Percentiles rank a stretch among this genome's conserved stretches.
Conservation (phyloP, 2,797 vertebrate genomes). For the Aeoliscus strigatus region DNA sequence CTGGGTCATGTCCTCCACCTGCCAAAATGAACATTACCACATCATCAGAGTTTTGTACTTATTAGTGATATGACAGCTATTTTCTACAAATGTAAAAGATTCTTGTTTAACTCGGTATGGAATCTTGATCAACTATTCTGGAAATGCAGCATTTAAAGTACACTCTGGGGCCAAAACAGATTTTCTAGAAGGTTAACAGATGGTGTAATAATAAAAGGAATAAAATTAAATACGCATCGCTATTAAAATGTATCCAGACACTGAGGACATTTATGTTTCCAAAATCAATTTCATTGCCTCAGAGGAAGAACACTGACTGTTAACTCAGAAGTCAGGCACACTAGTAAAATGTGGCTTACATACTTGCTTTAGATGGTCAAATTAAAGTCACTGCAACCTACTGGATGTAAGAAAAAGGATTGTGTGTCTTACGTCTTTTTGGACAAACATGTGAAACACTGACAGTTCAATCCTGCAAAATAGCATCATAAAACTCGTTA, state of each 20-base stretch:
- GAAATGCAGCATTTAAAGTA: slow-evolving; percentile 47
- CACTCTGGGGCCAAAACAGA: slow-evolving; percentile 55
- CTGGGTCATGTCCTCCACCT: too few species aligned
- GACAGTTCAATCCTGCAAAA: too few species aligned
- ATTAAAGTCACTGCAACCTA: slow-evolving; percentile 26
- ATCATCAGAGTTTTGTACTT: slow-evolving; percentile 8
- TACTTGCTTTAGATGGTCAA: slow-evolving; percentile 29
- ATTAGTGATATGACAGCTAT: slow-evolving; percentile 25
- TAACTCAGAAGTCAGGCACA: slow-evolving; percentile 40
- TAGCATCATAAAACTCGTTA: too few species aligned
- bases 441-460: too few species aligned
- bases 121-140: slow-evolving; percentile 62
- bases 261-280: slow-evolving; percentile 65
- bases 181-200: slow-evolving; percentile 75
- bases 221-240: slow-evolving; percentile 70
- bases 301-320: slow-evolving; percentile 42
- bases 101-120: slow-evolving; percentile 41
- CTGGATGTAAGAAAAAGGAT: slow-evolving; percentile 22
- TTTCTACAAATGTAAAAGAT: slow-evolving; percentile 22
- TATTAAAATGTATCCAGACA: slow-evolving; percentile 71
- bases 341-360: slow-evolving; percentile 56
- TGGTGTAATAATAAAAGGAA: too few species aligned
- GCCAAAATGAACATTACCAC: too few species aligned
- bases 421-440: too few species aligned
- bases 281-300: slow-evolving; percentile 63